phyloP scores from a whole-genome alignment of 1,140 invertebrate species.

The Ctenoplectra terminalis region DNA sequence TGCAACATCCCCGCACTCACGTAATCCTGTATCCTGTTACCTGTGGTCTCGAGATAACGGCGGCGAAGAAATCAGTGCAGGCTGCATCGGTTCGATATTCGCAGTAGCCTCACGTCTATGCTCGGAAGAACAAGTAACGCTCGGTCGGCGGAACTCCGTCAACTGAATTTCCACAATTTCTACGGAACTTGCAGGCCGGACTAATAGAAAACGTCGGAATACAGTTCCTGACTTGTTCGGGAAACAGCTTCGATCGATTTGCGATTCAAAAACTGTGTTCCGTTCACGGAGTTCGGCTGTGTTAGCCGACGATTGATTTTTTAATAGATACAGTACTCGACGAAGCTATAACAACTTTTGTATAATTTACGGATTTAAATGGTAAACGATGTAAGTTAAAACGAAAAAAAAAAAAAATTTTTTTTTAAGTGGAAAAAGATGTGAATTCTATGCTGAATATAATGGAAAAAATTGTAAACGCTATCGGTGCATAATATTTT shows the following conservation, averaged over 20 bases:
- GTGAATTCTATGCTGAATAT: too few species aligned
- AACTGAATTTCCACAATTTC: conserved; percentile 21
- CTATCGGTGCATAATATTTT: too few species aligned
- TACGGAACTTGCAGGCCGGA: background rate
- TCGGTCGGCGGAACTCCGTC: conserved; percentile 7
- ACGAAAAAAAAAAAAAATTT: too few species aligned
- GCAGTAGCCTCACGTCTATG: conserved; percentile 57
- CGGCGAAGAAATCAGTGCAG: conserved; percentile 53
- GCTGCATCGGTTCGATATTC: conserved; percentile 57
- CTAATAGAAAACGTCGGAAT: background rate
- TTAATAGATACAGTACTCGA: too few species aligned
- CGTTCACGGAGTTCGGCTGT: background rate
- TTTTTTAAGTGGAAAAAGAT: too few species aligned
- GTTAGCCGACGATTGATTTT: background rate
- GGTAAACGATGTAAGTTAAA: too few species aligned
- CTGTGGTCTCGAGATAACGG: conserved; percentile 51
- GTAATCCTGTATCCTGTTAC: conserved; percentile 57
- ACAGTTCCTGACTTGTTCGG: background rate
- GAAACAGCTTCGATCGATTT: background rate
- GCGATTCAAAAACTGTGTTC: background rate
- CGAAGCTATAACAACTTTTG: too few species aligned
- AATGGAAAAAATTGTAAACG: too few species aligned
- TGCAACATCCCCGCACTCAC: conserved; percentile 39
- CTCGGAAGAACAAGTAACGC: conserved; percentile 31
- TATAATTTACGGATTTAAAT: too few species aligned